These are phyloP conservation scores for Syngnathus floridae DNA, from an alignment of 2,113 vertebrate genomes.

Conservation along the genomic window DNA sequence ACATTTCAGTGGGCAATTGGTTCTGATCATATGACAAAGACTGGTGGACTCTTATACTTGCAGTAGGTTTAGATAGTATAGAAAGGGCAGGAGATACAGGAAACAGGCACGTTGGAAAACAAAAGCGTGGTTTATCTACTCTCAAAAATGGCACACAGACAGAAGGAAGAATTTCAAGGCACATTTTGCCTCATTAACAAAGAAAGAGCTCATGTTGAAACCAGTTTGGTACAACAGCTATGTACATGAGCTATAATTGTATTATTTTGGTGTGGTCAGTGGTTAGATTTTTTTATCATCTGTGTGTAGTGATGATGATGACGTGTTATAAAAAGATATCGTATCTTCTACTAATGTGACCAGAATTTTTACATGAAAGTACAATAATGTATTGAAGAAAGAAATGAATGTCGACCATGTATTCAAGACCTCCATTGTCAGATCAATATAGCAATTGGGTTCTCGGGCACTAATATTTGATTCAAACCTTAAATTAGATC, in stretches of 20 bases:
- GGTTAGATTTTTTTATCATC: too few species aligned
- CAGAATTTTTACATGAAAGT: too few species aligned
- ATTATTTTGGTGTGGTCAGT: neutral
- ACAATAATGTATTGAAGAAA: too few species aligned
- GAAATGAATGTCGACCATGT: too few species aligned
- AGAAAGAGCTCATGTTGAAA: slow-evolving; percentile 33
- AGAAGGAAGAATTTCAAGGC: slow-evolving; percentile 21
- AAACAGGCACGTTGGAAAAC: slow-evolving; percentile 2
- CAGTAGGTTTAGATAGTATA: neutral
- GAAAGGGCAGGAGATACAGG: neutral
- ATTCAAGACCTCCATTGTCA: too few species aligned
- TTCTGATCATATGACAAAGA: slow-evolving; percentile 48
- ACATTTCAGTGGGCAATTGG: slow-evolving; percentile 9
- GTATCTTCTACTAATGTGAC: too few species aligned
- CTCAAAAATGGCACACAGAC: neutral
- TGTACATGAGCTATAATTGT: neutral
- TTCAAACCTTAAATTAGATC: too few species aligned
- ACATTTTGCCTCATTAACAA: slow-evolving; percentile 30
- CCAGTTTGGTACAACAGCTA: slow-evolving; percentile 41
- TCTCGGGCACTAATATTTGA: too few species aligned
- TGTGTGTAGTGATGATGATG: too few species aligned
- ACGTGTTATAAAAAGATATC: too few species aligned
- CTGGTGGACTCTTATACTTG: slow-evolving; percentile 36
- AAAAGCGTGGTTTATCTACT: neutral
- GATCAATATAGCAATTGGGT: too few species aligned